These are phyloP conservation scores for Salticus scenicus DNA, from an alignment of 2,888 invertebrate genomes.

Conservation along the genomic window DNA sequence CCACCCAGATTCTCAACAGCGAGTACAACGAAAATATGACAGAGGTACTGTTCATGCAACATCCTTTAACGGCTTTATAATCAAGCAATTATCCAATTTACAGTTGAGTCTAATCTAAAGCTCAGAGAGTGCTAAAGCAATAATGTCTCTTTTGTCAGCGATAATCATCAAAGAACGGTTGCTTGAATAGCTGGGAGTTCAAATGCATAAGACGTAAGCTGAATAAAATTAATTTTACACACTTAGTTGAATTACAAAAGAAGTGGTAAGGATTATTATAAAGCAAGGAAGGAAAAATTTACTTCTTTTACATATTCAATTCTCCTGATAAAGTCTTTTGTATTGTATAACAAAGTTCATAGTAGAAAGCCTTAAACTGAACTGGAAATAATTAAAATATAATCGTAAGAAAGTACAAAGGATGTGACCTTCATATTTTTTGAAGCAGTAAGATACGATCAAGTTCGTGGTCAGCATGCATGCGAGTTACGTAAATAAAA, in stretches of 20 bases:
- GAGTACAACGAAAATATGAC: background rate
- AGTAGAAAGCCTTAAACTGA: background rate
- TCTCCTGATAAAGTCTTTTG: background rate
- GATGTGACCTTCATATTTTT: background rate
- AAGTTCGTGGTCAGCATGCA: background rate
- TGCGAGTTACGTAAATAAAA: background rate
- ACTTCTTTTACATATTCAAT: background rate
- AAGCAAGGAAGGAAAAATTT: background rate
- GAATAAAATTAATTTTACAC: background rate
- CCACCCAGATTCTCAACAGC: constrained; percentile 15
- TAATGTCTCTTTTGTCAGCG: background rate
- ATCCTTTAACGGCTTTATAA: constrained; percentile 44
- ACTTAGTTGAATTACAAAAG: constrained; percentile 1
- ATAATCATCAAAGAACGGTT: constrained; percentile 15
- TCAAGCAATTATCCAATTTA: constrained; percentile 65
- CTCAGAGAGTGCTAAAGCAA: constrained; percentile 17
- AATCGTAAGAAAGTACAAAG: background rate
- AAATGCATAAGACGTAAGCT: background rate
- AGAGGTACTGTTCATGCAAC: constrained; percentile 31
- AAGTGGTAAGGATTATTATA: background rate
- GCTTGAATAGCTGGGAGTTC: constrained; percentile 2
- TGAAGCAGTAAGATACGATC: background rate
- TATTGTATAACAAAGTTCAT: background rate
- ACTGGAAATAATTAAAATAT: constrained; percentile 1
- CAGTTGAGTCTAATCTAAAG: constrained; percentile 9